Evolutionary conservation across 2,797 vertebrate genomes (phyloP).

Genomic region (Platalea minor): DNA sequence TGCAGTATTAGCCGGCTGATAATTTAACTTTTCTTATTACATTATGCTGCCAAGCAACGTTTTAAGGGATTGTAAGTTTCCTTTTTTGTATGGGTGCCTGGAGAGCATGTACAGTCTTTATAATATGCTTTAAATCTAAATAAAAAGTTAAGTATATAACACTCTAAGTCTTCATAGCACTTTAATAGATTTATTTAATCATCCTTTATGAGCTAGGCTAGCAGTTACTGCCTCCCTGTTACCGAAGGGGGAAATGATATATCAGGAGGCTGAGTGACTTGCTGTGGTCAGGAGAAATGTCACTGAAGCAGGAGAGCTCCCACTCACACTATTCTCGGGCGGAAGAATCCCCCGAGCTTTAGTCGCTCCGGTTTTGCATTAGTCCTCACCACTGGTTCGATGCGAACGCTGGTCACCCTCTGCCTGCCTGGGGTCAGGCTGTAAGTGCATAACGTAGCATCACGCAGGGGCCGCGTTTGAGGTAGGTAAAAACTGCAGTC

Average conservation of each 20-base stretch:
- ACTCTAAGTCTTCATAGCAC: slow-evolving; percentile 3
- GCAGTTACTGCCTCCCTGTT: neutral
- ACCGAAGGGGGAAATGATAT: neutral
- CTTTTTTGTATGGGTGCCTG: slow-evolving; percentile 15
- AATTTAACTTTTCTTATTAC: slow-evolving; percentile 9
- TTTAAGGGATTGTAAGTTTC: neutral
- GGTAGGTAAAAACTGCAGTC: accelerated
- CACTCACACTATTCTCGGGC: accelerated
- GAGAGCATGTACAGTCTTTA: slow-evolving; percentile 23
- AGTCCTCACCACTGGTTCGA: accelerated
- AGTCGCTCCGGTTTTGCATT: accelerated
- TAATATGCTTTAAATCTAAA: slow-evolving; percentile 50
- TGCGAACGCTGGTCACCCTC: accelerated
- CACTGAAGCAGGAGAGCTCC: neutral
- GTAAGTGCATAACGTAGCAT: accelerated
- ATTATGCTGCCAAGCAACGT: slow-evolving; percentile 43
- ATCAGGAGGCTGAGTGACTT: neutral
- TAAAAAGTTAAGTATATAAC: slow-evolving; percentile 38
- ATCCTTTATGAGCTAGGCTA: slow-evolving; percentile 20
- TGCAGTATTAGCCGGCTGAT: neutral
- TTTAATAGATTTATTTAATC: slow-evolving; percentile 48
- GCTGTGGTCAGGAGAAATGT: neutral
- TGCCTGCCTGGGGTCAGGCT: neutral
- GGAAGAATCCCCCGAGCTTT: neutral
- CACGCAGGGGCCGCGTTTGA: accelerated